These are phyloP conservation scores for Empidonax alnorum DNA, from an alignment of 2,113 vertebrate species.

Conservation along the genomic window DNA sequence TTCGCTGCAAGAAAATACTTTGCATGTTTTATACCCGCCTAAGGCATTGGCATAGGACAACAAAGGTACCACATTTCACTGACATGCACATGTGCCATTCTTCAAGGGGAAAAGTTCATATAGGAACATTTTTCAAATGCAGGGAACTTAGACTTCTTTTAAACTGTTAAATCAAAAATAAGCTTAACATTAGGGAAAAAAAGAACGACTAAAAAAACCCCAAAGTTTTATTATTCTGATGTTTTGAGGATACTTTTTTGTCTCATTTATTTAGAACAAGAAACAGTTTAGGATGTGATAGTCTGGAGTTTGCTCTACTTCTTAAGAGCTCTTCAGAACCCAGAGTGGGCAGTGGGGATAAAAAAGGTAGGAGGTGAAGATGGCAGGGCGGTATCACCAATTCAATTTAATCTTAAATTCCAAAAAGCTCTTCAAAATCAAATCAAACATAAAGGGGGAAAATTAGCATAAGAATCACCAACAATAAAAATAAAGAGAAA, in stretches of 20 bases:
- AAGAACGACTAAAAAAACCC: neutral
- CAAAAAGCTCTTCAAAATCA: constrained; percentile 42
- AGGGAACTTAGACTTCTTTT: neutral
- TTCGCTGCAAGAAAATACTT: neutral
- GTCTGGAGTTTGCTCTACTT: neutral
- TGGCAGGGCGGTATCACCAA: neutral
- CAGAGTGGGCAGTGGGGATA: neutral
- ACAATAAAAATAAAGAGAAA: constrained; percentile 67
- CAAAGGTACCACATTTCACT: neutral
- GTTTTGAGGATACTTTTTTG: neutral
- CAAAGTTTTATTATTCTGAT: neutral
- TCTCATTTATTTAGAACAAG: neutral
- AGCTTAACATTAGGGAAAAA: neutral
- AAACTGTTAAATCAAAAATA: neutral
- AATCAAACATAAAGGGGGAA: constrained; percentile 19
- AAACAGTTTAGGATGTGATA: neutral
- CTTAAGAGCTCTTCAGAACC: neutral
- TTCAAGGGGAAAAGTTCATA: neutral
- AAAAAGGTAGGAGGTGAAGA: neutral
- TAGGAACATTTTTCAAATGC: neutral
- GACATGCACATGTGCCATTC: neutral
- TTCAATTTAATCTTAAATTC: constrained; percentile 31
- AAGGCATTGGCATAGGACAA: neutral
- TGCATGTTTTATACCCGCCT: neutral
- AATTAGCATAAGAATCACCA: constrained; percentile 65